A percentile compares a stretch with the other conserved stretches of the same genome.
These are phyloP conservation scores for Elachura formosa DNA, from an alignment of 2,113 vertebrate genomes.

Conservation along the genomic window DNA sequence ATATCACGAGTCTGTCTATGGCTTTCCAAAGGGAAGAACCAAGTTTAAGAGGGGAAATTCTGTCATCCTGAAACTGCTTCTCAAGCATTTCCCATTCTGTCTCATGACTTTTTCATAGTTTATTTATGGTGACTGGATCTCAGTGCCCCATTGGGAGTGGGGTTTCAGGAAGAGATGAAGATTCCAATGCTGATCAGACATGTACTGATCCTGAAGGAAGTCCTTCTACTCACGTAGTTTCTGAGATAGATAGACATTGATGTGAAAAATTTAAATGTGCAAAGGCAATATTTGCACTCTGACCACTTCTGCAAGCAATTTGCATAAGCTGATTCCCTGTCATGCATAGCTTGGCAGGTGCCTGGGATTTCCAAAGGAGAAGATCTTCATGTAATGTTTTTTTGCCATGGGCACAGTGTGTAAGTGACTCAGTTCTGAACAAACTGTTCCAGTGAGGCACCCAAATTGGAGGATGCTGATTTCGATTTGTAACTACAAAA, in stretches of 20 bases:
- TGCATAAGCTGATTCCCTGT: neutral
- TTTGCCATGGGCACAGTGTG: neutral
- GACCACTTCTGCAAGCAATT: neutral
- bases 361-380: neutral
- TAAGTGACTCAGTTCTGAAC: neutral
- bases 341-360: rapidly evolving
- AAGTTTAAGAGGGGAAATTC: neutral
- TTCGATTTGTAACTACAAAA: neutral
- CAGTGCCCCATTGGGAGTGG: neutral
- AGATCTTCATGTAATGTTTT: rapidly evolving
- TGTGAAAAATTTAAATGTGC: neutral
- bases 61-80: neutral
- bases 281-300: neutral
- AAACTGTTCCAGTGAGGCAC: neutral
- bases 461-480: neutral
- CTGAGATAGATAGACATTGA: neutral
- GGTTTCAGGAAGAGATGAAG: neutral
- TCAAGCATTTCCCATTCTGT: neutral
- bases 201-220: neutral
- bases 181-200: neutral
- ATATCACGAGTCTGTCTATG: neutral
- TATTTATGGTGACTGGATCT: neutral
- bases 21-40: neutral
- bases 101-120: neutral
- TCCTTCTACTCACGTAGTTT: neutral